These are phyloP conservation scores for Scopus umbretta DNA, from an alignment of 2,113 vertebrate genomes.

Conservation along the genomic window DNA sequence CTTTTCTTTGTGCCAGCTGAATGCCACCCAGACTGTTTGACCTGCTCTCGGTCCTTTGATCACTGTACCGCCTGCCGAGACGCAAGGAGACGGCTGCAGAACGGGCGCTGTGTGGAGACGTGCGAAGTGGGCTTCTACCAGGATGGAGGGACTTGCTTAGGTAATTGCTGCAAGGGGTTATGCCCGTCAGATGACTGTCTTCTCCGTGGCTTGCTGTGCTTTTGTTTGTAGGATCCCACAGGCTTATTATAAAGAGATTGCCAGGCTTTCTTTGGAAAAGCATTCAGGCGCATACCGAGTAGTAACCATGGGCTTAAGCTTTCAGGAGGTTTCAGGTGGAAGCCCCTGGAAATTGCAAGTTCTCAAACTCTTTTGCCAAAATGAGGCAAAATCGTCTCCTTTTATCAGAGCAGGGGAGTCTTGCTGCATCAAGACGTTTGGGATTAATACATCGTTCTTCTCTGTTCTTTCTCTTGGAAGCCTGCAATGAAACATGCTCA, in stretches of 20 bases:
- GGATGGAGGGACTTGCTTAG: constrained; percentile 70
- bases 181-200: not conserved
- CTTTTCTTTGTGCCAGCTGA: constrained; percentile 46
- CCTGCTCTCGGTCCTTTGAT: constrained; percentile 72
- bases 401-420: not conserved
- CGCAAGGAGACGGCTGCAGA: constrained; percentile 60
- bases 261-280: not conserved
- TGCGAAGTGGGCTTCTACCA: constrained; percentile 77
- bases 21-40: constrained; percentile 80
- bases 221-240: not conserved
- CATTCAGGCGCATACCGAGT: fast-evolving
- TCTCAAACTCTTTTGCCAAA: not conserved
- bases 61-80: constrained; percentile 78
- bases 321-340: not conserved
- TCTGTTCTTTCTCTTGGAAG: constrained; percentile 35
- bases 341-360: not conserved
- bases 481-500: constrained; percentile 75
- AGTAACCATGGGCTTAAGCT: not conserved
- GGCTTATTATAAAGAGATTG: not conserved
- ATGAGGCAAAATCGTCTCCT: not conserved
- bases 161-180: constrained; percentile 39
- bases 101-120: constrained; percentile 73
- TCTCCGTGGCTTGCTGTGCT: not conserved
- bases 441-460: not conserved
- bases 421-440: not conserved